Evolutionary conservation across 2,113 vertebrate genomes (phyloP), one percentile per base, ranked within the genome.

Genomic region (Athene cunicularia): DNA sequence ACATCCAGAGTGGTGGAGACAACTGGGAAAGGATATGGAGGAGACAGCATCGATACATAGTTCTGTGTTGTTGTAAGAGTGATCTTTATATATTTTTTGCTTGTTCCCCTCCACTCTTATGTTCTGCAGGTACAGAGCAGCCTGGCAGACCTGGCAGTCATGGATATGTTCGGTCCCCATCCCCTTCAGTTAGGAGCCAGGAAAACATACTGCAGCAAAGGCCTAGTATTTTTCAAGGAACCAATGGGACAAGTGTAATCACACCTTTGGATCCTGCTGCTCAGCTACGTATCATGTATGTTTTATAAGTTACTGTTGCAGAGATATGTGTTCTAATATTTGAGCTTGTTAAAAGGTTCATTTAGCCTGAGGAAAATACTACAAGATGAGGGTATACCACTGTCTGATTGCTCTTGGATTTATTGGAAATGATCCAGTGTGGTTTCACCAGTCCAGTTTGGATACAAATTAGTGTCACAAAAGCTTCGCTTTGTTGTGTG

Each of bases 151-250:
- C 99, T 3, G 97, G 99, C 73, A 99, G 99, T 90, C 99, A 99
- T 4, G 99, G 99, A 39, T 99, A 99, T 3, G 98, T 99, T 80
- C 99, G 99, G 47, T 99, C 99, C 9, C 98, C 99, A 0, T 99
- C 99, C 14, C 99, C 99, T 21, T 99, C 99, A 1, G 98, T 99
- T 64, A 98, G 99, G 96, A 98, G 98, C 30, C 99, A 99, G 97
- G 99, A 99, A 55, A 98, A 98, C 49, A 98, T 99, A 21, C 96
- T 99, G 81, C 99, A 99, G 86, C 99, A 99, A 89, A 98, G 99
- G 84, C 99, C 99, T n/a, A 99, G 99, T 91, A 99, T 99, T 97
- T 99, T 99, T 97, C 99, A 99, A 95, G 99, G 99, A 96, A 98
- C 99, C 95, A 99, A 98, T 37, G 98, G 98, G 95, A 99, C 99